Percentiles rank a stretch among this genome's conserved stretches.
Evolutionary conservation across 2,113 vertebrate species (phyloP).

Genomic region (Chrysemys picta): DNA sequence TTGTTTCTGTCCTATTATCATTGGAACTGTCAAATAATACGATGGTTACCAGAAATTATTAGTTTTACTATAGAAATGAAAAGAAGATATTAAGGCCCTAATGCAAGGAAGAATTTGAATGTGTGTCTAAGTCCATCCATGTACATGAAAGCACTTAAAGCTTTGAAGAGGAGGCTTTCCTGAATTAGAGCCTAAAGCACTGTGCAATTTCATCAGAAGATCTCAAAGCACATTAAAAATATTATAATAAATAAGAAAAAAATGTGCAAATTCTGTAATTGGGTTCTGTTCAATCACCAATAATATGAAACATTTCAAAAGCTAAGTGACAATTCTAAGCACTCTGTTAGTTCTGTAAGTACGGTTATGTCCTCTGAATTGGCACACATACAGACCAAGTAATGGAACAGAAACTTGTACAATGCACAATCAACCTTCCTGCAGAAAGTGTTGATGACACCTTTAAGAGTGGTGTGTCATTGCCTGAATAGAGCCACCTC

Average conservation of each 20-base stretch:
- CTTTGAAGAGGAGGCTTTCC: background rate
- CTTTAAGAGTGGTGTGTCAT: background rate
- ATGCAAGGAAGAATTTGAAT: background rate
- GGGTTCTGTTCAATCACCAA: background rate
- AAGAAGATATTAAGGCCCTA: constrained; percentile 1
- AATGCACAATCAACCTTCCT: background rate
- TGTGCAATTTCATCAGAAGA: background rate
- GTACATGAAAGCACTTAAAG: background rate
- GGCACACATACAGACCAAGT: background rate
- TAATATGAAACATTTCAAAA: rapidly evolving
- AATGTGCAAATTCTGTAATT: background rate
- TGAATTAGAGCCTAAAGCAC: background rate
- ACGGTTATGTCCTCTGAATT: background rate
- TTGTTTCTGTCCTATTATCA: constrained; percentile 13
- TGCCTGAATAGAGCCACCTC: background rate
- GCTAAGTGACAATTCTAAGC: background rate
- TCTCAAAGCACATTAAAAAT: background rate
- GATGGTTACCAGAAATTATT: constrained; percentile 18
- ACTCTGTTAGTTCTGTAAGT: background rate
- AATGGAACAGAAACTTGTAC: background rate
- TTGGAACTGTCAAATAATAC: constrained; percentile 1
- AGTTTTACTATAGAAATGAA: background rate
- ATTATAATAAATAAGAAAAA: background rate
- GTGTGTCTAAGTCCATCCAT: background rate
- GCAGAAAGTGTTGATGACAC: background rate